A percentile compares a stretch with the other conserved stretches of the same genome.
phyloP scores from a whole-genome alignment of 1,140 invertebrate species.

The Tachypleus tridentatus region DNA sequence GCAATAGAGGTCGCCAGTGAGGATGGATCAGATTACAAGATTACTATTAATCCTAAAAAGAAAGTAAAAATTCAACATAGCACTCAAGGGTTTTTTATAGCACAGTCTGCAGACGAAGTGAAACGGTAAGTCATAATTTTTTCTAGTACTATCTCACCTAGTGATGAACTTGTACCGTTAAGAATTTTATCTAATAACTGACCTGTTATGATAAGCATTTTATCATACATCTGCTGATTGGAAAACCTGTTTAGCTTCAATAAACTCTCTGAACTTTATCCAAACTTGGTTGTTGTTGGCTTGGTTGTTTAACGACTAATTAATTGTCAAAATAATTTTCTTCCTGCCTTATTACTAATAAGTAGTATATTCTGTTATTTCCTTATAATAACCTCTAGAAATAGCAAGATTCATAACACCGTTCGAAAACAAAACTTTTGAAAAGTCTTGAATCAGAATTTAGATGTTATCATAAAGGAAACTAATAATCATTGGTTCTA shows the following conservation, averaged over 20 bases:
- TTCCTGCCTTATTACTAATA: too few relatives aligned
- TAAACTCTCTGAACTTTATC: too few relatives aligned
- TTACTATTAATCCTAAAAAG: slow-evolving; percentile 95
- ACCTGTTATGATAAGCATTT: slow-evolving; percentile 3
- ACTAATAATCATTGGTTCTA: too few relatives aligned
- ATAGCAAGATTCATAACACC: too few relatives aligned
- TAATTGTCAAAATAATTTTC: too few relatives aligned
- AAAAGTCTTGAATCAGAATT: too few relatives aligned
- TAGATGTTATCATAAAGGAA: too few relatives aligned
- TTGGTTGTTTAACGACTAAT: too few relatives aligned
- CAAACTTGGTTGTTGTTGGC: too few relatives aligned
- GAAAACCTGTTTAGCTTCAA: neutral
- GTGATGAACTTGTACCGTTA: neutral
- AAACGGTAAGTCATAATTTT: slow-evolving; percentile 63
- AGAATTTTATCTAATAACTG: neutral
- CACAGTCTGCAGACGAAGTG: slow-evolving; percentile 98
- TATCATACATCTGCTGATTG: slow-evolving; percentile 2
- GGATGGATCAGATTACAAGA: slow-evolving; percentile 76
- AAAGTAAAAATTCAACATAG: slow-evolving; percentile 89
- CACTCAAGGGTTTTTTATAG: slow-evolving; percentile 99
- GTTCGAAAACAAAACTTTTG: too few relatives aligned
- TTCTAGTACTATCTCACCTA: neutral
- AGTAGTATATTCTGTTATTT: too few relatives aligned
- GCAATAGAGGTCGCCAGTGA: slow-evolving; percentile 96
- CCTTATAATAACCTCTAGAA: too few relatives aligned